phyloP scores from a whole-genome alignment of 2,113 vertebrate genomes.

The Verasper variegatus region DNA sequence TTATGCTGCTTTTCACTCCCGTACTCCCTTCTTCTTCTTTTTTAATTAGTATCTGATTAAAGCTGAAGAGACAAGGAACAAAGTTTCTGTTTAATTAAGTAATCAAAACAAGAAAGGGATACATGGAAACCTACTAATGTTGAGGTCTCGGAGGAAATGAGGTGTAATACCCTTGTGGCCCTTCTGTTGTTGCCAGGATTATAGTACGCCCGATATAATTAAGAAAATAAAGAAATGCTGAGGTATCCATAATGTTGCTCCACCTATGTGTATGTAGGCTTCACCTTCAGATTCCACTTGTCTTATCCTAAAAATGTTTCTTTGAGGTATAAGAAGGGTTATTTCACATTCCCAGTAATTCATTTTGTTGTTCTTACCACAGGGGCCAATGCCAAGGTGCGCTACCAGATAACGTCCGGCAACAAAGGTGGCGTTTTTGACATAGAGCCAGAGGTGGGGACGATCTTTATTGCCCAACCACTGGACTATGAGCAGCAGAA shows the following conservation, averaged over 20 bases:
- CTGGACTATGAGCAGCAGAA: constrained; percentile 89
- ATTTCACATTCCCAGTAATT: constrained; percentile 25
- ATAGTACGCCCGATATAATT: constrained; percentile 2
- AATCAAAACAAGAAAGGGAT: constrained; percentile 73
- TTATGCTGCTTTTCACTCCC: constrained; percentile 57
- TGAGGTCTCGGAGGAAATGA: constrained; percentile 61
- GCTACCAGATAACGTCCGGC: constrained; percentile 91
- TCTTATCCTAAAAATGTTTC: background rate
- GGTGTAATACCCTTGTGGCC: constrained; percentile 52
- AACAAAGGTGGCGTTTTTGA: constrained; percentile 88
- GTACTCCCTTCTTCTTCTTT: constrained; percentile 37
- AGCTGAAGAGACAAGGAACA: constrained; percentile 58
- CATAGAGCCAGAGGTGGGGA: constrained; percentile 89
- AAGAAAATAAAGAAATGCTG: background rate
- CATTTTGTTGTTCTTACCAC: constrained; percentile 35
- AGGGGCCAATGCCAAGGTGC: constrained; percentile 90
- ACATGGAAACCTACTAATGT: constrained; percentile 64
- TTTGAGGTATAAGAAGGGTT: background rate
- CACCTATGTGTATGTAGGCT: background rate
- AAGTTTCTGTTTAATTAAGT: constrained; percentile 76
- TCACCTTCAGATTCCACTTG: background rate
- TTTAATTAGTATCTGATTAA: constrained; percentile 76
- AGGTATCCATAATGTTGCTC: background rate
- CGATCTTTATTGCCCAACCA: constrained; percentile 87
- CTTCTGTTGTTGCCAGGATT: constrained; percentile 33